Conservation (phyloP, 1,140 invertebrate genomes). For the Dreissena polymorpha region DNA sequence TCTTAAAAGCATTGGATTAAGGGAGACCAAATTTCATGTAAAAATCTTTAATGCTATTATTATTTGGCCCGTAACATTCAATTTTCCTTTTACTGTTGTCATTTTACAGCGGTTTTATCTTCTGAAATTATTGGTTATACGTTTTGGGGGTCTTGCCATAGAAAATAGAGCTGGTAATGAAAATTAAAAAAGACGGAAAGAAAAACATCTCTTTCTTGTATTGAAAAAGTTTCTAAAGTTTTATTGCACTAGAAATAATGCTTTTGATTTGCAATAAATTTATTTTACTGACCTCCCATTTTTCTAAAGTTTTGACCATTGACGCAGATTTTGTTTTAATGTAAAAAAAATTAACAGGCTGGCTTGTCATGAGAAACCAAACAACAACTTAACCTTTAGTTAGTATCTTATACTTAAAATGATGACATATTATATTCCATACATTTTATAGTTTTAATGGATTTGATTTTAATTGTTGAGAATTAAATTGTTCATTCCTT, state of each 20-base stretch:
- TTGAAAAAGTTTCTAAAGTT: slow-evolving; percentile 39
- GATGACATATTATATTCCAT: too few species aligned
- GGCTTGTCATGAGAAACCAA: too few species aligned
- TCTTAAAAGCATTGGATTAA: slow-evolving; percentile 55
- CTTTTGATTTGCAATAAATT: slow-evolving; percentile 51
- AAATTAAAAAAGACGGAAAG: slow-evolving; percentile 21
- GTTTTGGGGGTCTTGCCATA: slow-evolving; percentile 34
- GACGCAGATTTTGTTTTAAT: too few species aligned
- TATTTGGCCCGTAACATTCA: slow-evolving; percentile 49
- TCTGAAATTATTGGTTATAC: slow-evolving; percentile 52
- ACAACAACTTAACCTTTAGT: too few species aligned
- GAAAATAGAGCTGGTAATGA: slow-evolving; percentile 54
- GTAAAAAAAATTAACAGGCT: too few species aligned
- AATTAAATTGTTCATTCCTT: too few species aligned
- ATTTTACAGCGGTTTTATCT: slow-evolving; percentile 52
- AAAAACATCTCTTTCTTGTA: slow-evolving; percentile 35
- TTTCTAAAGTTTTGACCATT: too few species aligned
- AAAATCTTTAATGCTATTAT: slow-evolving; percentile 45
- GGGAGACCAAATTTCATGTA: slow-evolving; percentile 51
- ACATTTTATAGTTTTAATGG: too few species aligned
- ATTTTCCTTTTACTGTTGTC: slow-evolving; percentile 51
- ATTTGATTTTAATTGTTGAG: too few species aligned
- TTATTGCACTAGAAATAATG: slow-evolving; percentile 18
- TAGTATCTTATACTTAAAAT: too few species aligned
- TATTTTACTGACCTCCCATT: too few species aligned